These are phyloP conservation scores for Drosophila kanekoi DNA, from an alignment of 2,888 invertebrate genomes.

Conservation along the genomic window DNA sequence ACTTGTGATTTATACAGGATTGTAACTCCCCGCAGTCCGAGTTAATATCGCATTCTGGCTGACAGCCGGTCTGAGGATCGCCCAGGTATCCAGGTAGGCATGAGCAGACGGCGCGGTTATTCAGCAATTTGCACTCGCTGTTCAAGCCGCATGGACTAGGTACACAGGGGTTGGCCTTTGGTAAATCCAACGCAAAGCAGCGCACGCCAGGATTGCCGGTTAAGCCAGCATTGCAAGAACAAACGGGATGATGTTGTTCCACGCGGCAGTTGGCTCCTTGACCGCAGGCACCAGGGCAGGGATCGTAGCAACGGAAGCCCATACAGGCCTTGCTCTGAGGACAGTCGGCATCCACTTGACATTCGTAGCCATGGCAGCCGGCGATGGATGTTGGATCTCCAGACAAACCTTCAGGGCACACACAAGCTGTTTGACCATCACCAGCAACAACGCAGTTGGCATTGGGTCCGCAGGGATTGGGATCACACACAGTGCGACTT, in stretches of 20 bases:
- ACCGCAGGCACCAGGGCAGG: conserved; percentile 93
- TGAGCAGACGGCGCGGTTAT: conserved; percentile 90
- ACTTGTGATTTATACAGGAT: conserved; percentile 91
- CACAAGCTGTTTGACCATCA: conserved; percentile 90
- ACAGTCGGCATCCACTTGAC: conserved; percentile 92
- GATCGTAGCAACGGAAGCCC: conserved; percentile 92
- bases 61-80: conserved; percentile 91
- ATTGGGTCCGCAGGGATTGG: conserved; percentile 93
- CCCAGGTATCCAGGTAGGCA: conserved; percentile 92
- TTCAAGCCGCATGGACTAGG: conserved; percentile 92
- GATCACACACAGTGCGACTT: conserved; percentile 90
- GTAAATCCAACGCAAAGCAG: conserved; percentile 87
- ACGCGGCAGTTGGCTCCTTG: conserved; percentile 90
- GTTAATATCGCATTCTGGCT: conserved; percentile 93
- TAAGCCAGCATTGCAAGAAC: conserved; percentile 90
- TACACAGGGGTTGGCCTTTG: conserved; percentile 88
- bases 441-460: conserved; percentile 90
- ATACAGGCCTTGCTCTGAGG: conserved; percentile 90
- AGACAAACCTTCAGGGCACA: conserved; percentile 90
- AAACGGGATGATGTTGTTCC: conserved; percentile 92
- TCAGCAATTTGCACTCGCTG: conserved; percentile 90
- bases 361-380: conserved; percentile 92
- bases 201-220: conserved; percentile 92
- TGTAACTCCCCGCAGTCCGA: conserved; percentile 91
- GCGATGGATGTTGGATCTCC: conserved; percentile 90